phyloP scores from a whole-genome alignment of 2,888 invertebrate species.

The Poecilobothrus nobilitatus region DNA sequence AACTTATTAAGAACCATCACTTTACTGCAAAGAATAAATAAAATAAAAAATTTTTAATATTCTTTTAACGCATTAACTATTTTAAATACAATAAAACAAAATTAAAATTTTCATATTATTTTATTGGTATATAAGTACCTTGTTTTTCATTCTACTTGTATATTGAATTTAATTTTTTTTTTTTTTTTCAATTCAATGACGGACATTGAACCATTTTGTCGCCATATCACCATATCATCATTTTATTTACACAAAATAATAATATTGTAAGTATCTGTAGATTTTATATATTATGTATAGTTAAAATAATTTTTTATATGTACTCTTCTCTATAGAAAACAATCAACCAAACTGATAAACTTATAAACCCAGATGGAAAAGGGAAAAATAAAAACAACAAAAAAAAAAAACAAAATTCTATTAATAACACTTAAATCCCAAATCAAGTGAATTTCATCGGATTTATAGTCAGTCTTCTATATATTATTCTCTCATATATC shows the following conservation, averaged over 20 bases:
- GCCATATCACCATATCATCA: background rate
- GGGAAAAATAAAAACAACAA: background rate
- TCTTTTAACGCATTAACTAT: no score
- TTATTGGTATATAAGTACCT: no score
- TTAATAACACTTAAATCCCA: background rate
- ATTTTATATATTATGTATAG: background rate
- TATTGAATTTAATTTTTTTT: no score
- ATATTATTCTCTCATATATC: no score
- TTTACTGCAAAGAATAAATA: no score
- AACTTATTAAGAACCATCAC: no score
- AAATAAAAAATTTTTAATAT: no score
- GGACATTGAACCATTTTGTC: conserved; percentile 3
- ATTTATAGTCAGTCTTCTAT: no score
- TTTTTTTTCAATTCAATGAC: background rate
- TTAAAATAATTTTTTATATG: background rate
- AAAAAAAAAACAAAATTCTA: background rate
- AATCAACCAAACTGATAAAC: background rate
- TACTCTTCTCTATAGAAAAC: no score
- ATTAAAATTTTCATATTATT: no score
- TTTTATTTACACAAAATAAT: background rate
- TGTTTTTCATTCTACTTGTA: no score
- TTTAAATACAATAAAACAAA: no score
- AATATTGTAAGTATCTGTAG: background rate
- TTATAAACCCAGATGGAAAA: background rate
- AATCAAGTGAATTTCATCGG: conserved; percentile 1